Evolutionary conservation across 2,888 invertebrate genomes (phyloP).

Genomic region (Drosophila phalerata): DNA sequence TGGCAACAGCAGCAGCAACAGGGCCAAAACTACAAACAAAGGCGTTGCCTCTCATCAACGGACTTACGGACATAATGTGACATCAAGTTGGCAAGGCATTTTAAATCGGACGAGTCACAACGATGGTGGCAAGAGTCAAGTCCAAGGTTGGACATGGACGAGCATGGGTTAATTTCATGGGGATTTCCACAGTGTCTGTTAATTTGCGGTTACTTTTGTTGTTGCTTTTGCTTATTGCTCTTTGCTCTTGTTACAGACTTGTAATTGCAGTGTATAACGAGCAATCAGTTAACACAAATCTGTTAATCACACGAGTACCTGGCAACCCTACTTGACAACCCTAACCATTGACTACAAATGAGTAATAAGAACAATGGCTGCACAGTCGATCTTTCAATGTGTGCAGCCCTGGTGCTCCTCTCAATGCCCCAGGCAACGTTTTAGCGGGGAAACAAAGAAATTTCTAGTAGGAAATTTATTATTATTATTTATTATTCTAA

Average conservation of each 20-base stretch:
- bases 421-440: too few relatives aligned
- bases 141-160: slow-evolving; percentile 64
- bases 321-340: slow-evolving; percentile 3
- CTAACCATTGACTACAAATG: neutral
- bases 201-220: slow-evolving; percentile 36
- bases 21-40: slow-evolving; percentile 28
- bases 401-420: slow-evolving; percentile 51
- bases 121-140: slow-evolving; percentile 57
- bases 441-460: too few relatives aligned
- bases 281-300: slow-evolving; percentile 46
- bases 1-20: slow-evolving; percentile 27
- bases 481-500: too few relatives aligned
- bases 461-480: too few relatives aligned
- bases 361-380: slow-evolving; percentile 1
- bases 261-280: slow-evolving; percentile 19
- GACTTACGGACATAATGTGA: slow-evolving; percentile 42
- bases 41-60: slow-evolving; percentile 31
- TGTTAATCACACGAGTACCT: slow-evolving; percentile 34
- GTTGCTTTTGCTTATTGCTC: neutral
- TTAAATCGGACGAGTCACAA: slow-evolving; percentile 9
- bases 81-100: slow-evolving; percentile 33
- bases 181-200: slow-evolving; percentile 23
- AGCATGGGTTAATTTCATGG: slow-evolving; percentile 33
- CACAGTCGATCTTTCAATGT: neutral
- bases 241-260: slow-evolving; percentile 12